Evolutionary conservation across 37 sponge, comb jelly and placozoan species (phyloP).

Genomic region (Cliona cf. orientalis): DNA sequence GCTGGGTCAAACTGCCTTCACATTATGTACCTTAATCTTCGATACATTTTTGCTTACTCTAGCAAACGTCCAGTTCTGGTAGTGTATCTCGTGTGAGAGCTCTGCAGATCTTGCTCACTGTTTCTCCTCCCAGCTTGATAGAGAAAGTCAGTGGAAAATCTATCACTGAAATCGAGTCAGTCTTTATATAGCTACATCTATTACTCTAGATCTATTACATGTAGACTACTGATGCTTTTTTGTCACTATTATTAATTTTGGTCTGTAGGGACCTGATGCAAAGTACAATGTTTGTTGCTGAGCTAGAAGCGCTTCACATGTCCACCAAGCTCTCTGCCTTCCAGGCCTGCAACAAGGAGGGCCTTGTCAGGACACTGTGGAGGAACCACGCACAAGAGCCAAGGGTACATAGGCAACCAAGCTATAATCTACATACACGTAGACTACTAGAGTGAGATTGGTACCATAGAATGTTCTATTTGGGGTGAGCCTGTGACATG

Average conservation of each 20-base stretch:
- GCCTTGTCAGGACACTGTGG: constrained; percentile 50
- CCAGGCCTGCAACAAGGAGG: constrained; percentile 49
- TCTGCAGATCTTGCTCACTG: constrained; percentile 39
- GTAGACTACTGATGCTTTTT: neutral
- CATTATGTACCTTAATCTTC: too few species aligned
- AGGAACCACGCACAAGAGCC: constrained; percentile 42
- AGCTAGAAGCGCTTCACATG: constrained; percentile 50
- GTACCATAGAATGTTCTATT: neutral
- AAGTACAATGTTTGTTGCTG: constrained; percentile 32
- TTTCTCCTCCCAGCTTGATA: constrained; percentile 14
- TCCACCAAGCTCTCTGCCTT: constrained; percentile 29
- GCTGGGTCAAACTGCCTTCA: too few species aligned
- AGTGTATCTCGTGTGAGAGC: constrained; percentile 24
- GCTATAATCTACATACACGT: neutral
- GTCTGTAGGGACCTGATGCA: constrained; percentile 53
- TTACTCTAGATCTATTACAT: neutral
- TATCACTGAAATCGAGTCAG: constrained; percentile 19
- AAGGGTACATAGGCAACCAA: constrained; percentile 27
- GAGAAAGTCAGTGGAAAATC: constrained; percentile 25
- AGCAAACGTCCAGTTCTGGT: constrained; percentile 8
- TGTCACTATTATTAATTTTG: too few species aligned
- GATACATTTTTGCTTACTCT: too few species aligned
- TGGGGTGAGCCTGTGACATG: too few species aligned
- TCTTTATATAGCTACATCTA: neutral
- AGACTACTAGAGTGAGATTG: neutral